Evolutionary conservation across 1,140 invertebrate genomes (phyloP).

Genomic region (Drosophila melanogaster): Release_6_plus_ISO1_MT NC_004354.4:6809001-6809500

Average conservation of each 20-base stretch:
- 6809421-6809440: neutral
- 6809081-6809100: conserved; percentile 56
- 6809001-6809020: neutral
- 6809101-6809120: conserved; percentile 89
- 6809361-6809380: conserved; percentile 71
- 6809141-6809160: neutral
- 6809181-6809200: conserved; percentile 16
- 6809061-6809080: conserved; percentile 58
- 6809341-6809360: conserved; percentile 20
- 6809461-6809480: neutral
- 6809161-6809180: neutral
- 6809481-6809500: conserved; percentile 83
- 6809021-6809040: neutral
- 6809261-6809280: conserved; percentile 19
- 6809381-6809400: conserved; percentile 82
- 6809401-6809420: conserved; percentile 77
- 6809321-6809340: conserved; percentile 31
- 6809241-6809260: conserved; percentile 38
- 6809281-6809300: conserved; percentile 43
- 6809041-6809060: neutral
- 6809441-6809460: conserved; percentile 6
- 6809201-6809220: conserved; percentile 54
- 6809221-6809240: conserved; percentile 51
- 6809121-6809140: conserved; percentile 89
- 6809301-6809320: conserved; percentile 13